Percentiles rank a stretch among this genome's conserved stretches.
Evolutionary conservation across 2,113 vertebrate genomes (phyloP).

Genomic region (Ardeotis arabs): DNA sequence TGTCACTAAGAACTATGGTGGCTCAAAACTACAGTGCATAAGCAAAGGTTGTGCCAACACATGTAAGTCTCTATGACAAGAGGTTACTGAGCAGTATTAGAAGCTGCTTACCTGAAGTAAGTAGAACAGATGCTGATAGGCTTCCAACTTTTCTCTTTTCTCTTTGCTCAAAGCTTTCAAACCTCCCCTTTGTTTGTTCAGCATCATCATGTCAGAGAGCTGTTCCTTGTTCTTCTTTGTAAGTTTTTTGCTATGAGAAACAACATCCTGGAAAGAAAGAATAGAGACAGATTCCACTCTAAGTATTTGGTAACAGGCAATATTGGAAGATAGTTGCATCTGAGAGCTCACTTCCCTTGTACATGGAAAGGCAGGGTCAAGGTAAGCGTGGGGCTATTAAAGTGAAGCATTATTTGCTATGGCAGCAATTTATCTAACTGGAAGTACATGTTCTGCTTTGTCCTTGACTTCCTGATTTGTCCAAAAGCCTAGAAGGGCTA

Average conservation of each 20-base stretch:
- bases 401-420: not conserved
- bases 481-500: not conserved
- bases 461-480: not conserved
- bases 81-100: accelerated
- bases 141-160: slow-evolving; percentile 93
- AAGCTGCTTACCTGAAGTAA: slow-evolving; percentile 84
- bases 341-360: not conserved
- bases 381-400: not conserved
- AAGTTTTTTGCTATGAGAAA: slow-evolving; percentile 98
- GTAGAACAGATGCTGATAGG: slow-evolving; percentile 96
- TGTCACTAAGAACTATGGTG: not conserved
- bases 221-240: slow-evolving; percentile 97
- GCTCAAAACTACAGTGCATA: not conserved
- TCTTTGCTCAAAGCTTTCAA: slow-evolving; percentile 98
- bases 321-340: not conserved
- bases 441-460: not conserved
- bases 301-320: not conserved
- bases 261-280: slow-evolving; percentile 86
- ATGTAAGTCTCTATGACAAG: not conserved
- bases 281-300: not conserved
- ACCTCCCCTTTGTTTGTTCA: slow-evolving; percentile 94
- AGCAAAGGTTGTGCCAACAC: not conserved
- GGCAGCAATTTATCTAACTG: not conserved
- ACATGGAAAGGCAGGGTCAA: not conserved
- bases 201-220: slow-evolving; percentile 96